phyloP scores from a whole-genome alignment of 2,888 invertebrate species.

The Galeruca laticollis region DNA sequence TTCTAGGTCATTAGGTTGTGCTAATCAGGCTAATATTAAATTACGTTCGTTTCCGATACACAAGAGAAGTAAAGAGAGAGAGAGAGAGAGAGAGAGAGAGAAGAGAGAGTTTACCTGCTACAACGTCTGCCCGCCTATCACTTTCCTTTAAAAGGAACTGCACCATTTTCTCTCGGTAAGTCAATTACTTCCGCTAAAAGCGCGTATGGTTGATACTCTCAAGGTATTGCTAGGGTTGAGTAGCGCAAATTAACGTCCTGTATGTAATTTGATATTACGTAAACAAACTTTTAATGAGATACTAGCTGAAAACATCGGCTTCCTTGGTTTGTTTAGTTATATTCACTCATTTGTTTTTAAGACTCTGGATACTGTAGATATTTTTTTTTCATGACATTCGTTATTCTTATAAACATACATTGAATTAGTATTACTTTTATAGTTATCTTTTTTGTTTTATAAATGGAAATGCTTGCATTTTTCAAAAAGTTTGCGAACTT shows the following conservation, averaged over 20 bases:
- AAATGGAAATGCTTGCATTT: too few species aligned
- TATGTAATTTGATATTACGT: too few species aligned
- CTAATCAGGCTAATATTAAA: conserved; percentile 16
- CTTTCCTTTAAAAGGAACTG: conserved; percentile 29
- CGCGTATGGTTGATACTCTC: not conserved
- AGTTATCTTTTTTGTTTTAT: too few species aligned
- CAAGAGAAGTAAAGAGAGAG: not conserved
- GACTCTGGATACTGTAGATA: too few species aligned
- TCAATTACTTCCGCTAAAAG: conserved; percentile 25
- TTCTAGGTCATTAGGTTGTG: conserved; percentile 23
- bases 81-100: not conserved
- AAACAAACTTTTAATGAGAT: not conserved
- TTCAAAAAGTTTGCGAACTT: too few species aligned
- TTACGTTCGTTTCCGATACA: conserved; percentile 4
- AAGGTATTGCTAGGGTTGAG: not conserved
- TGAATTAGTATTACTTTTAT: too few species aligned
- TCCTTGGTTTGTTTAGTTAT: not conserved
- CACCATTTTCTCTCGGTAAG: conserved; percentile 19
- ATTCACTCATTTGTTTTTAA: too few species aligned
- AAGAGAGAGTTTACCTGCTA: conserved; percentile 12
- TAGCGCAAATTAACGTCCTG: not conserved
- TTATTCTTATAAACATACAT: too few species aligned
- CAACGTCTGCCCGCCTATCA: conserved; percentile 11
- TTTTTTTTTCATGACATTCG: too few species aligned
- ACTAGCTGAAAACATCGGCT: not conserved